Base-by-base conservation (phyloP, 2,888 invertebrate species). In the Geophilus truncorum region DNA sequence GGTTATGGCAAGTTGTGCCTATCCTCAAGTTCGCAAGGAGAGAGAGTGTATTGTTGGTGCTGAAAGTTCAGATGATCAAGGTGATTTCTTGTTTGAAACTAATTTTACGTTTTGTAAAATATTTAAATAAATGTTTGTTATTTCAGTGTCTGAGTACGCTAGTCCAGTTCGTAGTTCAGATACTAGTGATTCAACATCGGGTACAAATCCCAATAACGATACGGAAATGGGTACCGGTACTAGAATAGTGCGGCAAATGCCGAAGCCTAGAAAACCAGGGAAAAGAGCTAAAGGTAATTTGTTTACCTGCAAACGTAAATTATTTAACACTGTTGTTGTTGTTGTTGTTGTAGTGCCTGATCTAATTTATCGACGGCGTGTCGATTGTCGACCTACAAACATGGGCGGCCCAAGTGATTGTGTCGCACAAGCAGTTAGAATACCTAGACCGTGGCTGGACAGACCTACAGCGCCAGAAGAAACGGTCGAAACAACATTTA, bases 131-230 rank as follows among this genome's bases (percentile, higher is more conserved):
- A n/a, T n/a, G n/a, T n/a, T n/a, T n/a, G n/a, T n/a, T n/a, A 34
- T 57, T 57, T 23, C 21, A 57, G 70, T 70, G 6, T 70, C 79
- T 81, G 82, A 82, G 28, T 82, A 82, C 40, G 82, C 82, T 4
- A 82, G 82, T 79, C 82, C 82, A 21, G 82, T 82, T 12, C 32
- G 82, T n/a, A 81, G 82, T 70, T 82, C 82, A 28, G 82, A 82
- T 77, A 82, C 82, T 6, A 82, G 82, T 40, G 82, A 82, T 80
- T 82, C 82, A 10, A 82, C 82, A 40, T 82, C 82, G 30, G 82
- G 82, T 78, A 81, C 78, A 7, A 62, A 81, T 40, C 80, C 32
- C 28, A 70, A 76, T 12, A 28, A 45, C 12, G 78, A 62, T 2
- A 18, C 32, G 18, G 81, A 82, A 32, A 80, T 57, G 30, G 76